Conservation (phyloP, 2,113 vertebrate species). For the Phylloscopus trochiloides region DNA sequence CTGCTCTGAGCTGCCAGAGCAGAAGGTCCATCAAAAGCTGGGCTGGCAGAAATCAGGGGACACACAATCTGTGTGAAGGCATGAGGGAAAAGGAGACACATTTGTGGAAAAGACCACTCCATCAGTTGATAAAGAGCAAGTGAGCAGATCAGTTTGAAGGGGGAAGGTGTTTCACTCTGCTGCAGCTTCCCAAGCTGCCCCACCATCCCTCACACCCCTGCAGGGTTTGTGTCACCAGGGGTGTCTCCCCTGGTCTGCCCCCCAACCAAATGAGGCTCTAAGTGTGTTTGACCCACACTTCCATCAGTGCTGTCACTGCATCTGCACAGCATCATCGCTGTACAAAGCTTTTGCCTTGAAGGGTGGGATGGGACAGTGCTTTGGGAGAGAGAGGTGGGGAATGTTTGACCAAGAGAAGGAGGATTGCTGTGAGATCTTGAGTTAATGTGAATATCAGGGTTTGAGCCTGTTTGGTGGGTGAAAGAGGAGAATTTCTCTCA, state of each 20-base stretch:
- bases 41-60: neutral
- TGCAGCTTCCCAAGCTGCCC: neutral
- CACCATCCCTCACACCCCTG: fast-evolving
- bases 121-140: neutral
- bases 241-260: neutral
- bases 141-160: neutral
- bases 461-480: neutral
- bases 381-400: neutral
- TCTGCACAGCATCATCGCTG: fast-evolving
- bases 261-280: fast-evolving
- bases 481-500: neutral
- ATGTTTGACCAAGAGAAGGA: neutral
- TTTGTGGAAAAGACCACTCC: neutral
- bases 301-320: fast-evolving
- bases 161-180: neutral
- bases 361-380: fast-evolving
- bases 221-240: neutral
- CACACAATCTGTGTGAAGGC: neutral
- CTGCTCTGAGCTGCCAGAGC: neutral
- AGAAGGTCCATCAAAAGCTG: neutral
- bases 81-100: neutral
- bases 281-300: neutral
- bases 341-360: neutral
- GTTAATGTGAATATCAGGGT: neutral
- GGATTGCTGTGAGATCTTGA: neutral